These are phyloP conservation scores for Acridotheres tristis DNA, from an alignment of 2,797 vertebrate species.

Conservation along the genomic window DNA sequence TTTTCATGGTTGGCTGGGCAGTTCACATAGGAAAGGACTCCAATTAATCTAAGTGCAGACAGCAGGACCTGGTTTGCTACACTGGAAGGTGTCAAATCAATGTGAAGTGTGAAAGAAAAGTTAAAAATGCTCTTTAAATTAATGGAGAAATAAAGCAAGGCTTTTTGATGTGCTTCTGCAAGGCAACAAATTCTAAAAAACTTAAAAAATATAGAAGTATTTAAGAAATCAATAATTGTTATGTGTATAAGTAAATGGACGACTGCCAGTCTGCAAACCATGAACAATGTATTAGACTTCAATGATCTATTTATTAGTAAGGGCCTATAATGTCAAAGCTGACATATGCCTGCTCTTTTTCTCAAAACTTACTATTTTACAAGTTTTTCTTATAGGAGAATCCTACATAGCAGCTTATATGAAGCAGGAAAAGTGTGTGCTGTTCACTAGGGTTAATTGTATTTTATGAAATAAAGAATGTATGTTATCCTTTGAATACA, in stretches of 20 bases:
- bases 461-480: neutral
- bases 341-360: neutral
- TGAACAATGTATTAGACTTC: constrained; percentile 11
- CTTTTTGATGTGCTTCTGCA: neutral
- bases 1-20: constrained; percentile 56
- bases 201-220: neutral
- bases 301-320: constrained; percentile 2
- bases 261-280: neutral
- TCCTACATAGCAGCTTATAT: neutral
- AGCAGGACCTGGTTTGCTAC: neutral
- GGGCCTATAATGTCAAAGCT: neutral
- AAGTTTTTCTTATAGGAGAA: neutral
- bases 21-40: constrained; percentile 41
- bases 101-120: neutral
- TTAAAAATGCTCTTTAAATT: neutral
- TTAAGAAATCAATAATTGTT: neutral
- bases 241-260: neutral
- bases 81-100: constrained; percentile 8
- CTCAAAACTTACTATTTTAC: neutral
- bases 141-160: neutral
- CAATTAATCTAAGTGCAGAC: constrained; percentile 24
- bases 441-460: neutral
- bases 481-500: neutral
- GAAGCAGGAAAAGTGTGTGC: neutral
- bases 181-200: neutral